Base-by-base conservation (phyloP, 2,113 vertebrate species). In the Rhadina sibilatrix region DNA sequence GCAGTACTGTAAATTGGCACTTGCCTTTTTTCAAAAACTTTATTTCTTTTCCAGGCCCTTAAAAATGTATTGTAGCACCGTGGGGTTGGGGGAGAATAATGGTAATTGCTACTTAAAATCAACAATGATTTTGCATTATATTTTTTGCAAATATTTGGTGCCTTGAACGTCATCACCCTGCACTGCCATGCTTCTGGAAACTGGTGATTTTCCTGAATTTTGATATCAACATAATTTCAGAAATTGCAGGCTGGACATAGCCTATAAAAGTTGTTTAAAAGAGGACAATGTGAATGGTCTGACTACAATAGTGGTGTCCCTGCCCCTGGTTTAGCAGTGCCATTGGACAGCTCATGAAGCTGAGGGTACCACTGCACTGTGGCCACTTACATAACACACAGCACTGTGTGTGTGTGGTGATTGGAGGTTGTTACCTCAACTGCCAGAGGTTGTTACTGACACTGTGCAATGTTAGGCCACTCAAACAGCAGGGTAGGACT, bases 331-430 rank as follows among this genome's bases (percentile, higher is more conserved):
- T 57, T 19, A 40, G 33, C 12, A 65, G 27, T 16, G 28, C 10
- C 3, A 2, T 13, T 22, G 21, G 30, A 4, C 18, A 79, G 44
- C 0, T 54, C 5, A 10, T 25, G 10, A 10, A 33, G 30, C 30
- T 49, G 57, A 60, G 33, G 63, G 35, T 7, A 6, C 2, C 11
- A 7, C 5, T 47, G n/a, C 8, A 3, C 8, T 61, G 13, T 74
- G 38, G 5, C 24, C 9, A 9, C 14, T 21, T 2, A 9, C 14
- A 49, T 4, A 19, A n/a, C 49, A 12, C 2, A 27, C 4, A 2
- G 0, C 19, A 2, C 7, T 68, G 44, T 4, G 1, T 31, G 1
- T 31, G 37, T 56, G 33, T 16, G 13, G 14, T 4, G 11, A 22
- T 1, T 44, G n/a, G 21, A n/a, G 13, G 12, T 16, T 6, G 31